phyloP scores from a whole-genome alignment of 2,113 vertebrate species.

The Piprites chloris region DNA sequence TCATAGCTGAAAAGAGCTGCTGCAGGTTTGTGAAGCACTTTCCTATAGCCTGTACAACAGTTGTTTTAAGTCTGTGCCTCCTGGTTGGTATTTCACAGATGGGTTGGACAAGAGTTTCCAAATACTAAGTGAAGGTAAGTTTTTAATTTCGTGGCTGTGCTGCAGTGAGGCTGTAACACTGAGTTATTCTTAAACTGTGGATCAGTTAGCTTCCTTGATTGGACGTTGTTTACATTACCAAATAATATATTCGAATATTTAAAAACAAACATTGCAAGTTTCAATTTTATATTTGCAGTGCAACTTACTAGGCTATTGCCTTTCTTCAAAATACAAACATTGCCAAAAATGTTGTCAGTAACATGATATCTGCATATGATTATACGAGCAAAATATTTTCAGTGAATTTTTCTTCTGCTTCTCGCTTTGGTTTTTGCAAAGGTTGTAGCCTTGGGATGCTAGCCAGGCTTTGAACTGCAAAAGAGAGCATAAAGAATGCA shows the following conservation, averaged over 20 bases:
- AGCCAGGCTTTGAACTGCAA: neutral
- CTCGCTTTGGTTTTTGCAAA: neutral
- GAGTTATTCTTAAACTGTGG: neutral
- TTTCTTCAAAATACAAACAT: neutral
- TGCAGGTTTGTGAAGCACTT: neutral
- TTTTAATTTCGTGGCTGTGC: neutral
- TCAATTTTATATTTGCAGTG: neutral
- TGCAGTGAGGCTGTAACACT: neutral
- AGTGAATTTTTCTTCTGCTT: neutral
- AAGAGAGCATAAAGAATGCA: neutral
- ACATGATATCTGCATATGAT: neutral
- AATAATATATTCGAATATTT: neutral
- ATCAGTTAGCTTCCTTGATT: neutral
- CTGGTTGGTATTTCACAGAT: neutral
- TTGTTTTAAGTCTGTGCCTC: neutral
- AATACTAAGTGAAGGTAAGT: fast-evolving
- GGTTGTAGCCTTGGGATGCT: neutral
- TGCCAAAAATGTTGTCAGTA: neutral
- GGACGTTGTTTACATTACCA: neutral
- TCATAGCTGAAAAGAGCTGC: neutral
- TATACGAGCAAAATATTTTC: neutral
- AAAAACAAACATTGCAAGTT: neutral
- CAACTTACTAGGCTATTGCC: neutral
- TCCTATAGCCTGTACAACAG: neutral
- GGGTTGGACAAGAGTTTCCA: neutral